A percentile compares a stretch with the other conserved stretches of the same genome.
phyloP scores from a whole-genome alignment of 2,113 vertebrate species.

The rat (Rattus norvegicus) region DNA sequence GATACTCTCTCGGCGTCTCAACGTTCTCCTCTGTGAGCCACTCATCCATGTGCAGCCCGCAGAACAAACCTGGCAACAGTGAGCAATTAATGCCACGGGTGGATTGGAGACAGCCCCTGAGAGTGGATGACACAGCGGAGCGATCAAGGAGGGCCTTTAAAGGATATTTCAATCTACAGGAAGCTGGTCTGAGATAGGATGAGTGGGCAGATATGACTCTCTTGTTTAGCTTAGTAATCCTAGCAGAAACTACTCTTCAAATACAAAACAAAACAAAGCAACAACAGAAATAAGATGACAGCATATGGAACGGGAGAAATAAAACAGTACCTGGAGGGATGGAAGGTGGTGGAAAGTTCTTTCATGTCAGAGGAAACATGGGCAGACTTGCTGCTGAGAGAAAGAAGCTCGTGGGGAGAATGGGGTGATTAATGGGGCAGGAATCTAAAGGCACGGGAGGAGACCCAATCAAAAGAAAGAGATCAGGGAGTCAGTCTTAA shows the following conservation, averaged over 20 bases:
- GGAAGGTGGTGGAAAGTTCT: background rate
- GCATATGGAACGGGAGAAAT: background rate
- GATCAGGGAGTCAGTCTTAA: background rate
- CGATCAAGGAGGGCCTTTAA: background rate
- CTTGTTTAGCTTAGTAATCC: background rate
- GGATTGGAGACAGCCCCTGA: background rate
- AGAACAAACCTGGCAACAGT: background rate
- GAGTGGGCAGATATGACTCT: background rate
- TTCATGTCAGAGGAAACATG: background rate
- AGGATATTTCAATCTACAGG: background rate
- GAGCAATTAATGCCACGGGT: background rate
- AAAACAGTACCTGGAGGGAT: slow-evolving; percentile 37
- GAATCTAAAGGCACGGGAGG: background rate
- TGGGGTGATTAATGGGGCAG: slow-evolving; percentile 22
- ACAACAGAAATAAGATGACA: background rate
- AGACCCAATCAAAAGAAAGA: slow-evolving; percentile 22
- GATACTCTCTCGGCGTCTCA: background rate
- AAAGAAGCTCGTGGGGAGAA: background rate
- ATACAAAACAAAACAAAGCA: background rate
- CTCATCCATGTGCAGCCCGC: background rate
- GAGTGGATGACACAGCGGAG: background rate
- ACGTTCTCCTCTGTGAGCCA: background rate
- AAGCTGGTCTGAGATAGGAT: background rate
- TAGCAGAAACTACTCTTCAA: background rate
- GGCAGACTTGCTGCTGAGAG: slow-evolving; percentile 16